These are phyloP conservation scores for Cyprinella venusta DNA, from an alignment of 2,797 vertebrate species.

Conservation along the genomic window DNA sequence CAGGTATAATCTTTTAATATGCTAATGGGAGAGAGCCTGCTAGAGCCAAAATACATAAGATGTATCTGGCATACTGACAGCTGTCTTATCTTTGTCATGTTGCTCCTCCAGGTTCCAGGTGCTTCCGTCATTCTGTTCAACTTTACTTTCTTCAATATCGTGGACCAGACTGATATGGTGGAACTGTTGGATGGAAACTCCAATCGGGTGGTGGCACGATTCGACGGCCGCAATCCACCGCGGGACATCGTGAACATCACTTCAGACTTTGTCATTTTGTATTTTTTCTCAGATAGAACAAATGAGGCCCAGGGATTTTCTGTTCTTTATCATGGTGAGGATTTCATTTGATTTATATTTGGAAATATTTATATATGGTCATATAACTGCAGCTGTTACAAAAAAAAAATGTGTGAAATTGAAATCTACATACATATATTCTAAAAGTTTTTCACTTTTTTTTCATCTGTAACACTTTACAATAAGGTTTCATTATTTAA, in stretches of 20 bases:
- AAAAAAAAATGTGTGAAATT: not conserved
- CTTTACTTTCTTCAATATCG: constrained; percentile 95
- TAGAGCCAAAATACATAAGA: constrained; percentile 13
- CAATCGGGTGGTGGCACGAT: constrained; percentile 87
- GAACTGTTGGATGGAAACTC: constrained; percentile 91
- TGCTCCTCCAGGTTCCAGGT: constrained; percentile 76
- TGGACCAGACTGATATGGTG: constrained; percentile 94
- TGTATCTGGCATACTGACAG: constrained; percentile 6
- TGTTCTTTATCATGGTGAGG: constrained; percentile 89
- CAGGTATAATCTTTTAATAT: constrained; percentile 65
- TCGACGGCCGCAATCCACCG: constrained; percentile 86
- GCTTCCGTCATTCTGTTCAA: constrained; percentile 87
- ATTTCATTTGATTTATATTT: not conserved
- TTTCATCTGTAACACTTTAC: too few species aligned
- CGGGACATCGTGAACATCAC: constrained; percentile 87
- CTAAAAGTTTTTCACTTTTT: too few species aligned
- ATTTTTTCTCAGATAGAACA: constrained; percentile 95
- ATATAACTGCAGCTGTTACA: not conserved
- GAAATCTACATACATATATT: not conserved
- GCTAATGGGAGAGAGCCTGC: constrained; percentile 12
- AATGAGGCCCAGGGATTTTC: constrained; percentile 95
- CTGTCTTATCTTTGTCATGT: not conserved
- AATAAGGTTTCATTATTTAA: too few species aligned
- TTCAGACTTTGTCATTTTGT: constrained; percentile 89
- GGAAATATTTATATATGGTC: not conserved